Evolutionary conservation across 2,113 vertebrate species (phyloP).

Genomic region (Petaurus breviceps): DNA sequence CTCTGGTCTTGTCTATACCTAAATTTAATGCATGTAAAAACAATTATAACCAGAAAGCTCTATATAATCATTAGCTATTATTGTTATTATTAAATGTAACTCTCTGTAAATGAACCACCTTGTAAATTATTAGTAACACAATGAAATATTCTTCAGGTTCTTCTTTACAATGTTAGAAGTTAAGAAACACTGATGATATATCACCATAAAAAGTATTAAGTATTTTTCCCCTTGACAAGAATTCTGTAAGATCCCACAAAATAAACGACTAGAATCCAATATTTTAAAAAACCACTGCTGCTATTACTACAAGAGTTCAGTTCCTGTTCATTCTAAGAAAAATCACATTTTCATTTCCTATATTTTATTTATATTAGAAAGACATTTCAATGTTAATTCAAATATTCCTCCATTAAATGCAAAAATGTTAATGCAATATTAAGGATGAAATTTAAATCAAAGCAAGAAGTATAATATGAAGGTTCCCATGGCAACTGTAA

Average conservation of each 20-base stretch:
- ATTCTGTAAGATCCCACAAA: constrained; percentile 63
- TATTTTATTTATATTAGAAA: constrained; percentile 77
- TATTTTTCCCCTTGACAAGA: constrained; percentile 41
- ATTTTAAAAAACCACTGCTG: constrained; percentile 67
- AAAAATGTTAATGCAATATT: constrained; percentile 79
- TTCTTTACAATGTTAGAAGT: constrained; percentile 6
- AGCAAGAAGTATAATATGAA: constrained; percentile 68
- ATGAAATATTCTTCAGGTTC: neutral
- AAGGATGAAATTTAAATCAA: constrained; percentile 76
- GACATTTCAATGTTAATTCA: constrained; percentile 75
- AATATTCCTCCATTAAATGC: constrained; percentile 76
- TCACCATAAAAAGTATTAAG: constrained; percentile 38
- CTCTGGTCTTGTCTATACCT: neutral
- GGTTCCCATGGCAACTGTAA: constrained; percentile 73
- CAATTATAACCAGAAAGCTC: neutral
- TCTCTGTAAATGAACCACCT: neutral
- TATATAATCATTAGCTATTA: neutral
- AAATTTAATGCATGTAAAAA: neutral
- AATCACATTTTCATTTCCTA: constrained; percentile 79
- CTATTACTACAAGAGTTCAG: constrained; percentile 66
- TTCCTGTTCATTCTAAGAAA: constrained; percentile 71
- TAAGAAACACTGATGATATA: constrained; percentile 38
- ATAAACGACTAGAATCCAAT: constrained; percentile 65
- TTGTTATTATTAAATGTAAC: constrained; percentile 23
- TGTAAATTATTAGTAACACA: neutral